Evolutionary conservation across 1,140 invertebrate species (phyloP).

Genomic region (Drosophila pachea): DNA sequence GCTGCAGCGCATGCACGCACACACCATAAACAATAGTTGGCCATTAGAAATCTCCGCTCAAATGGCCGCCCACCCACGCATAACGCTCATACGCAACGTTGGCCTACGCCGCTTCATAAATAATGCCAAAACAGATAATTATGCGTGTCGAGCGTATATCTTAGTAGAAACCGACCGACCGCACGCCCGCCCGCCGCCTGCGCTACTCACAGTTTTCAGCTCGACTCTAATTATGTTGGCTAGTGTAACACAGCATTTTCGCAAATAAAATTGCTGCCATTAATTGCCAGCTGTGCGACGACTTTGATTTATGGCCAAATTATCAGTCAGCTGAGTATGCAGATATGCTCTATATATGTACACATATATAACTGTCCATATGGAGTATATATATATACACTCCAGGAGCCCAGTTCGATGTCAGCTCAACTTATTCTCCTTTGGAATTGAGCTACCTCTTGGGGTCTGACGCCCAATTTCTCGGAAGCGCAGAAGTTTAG

Average conservation of each 20-base stretch:
- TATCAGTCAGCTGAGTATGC: not conserved
- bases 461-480: too few relatives aligned
- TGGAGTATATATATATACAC: too few relatives aligned
- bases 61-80: slow-evolving; percentile 70
- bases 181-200: too few relatives aligned
- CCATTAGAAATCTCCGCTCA: slow-evolving; percentile 66
- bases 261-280: slow-evolving; percentile 56
- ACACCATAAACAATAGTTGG: slow-evolving; percentile 18
- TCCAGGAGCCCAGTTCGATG: too few relatives aligned
- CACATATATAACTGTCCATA: too few relatives aligned
- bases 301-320: slow-evolving; percentile 57
- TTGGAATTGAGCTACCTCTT: too few relatives aligned
- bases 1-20: not conserved
- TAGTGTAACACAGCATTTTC: slow-evolving; percentile 19
- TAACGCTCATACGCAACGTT: slow-evolving; percentile 68
- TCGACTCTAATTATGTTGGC: slow-evolving; percentile 49
- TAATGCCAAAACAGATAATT: slow-evolving; percentile 70
- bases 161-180: too few relatives aligned
- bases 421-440: too few relatives aligned
- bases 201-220: not conserved
- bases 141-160: slow-evolving; percentile 57
- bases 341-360: not conserved
- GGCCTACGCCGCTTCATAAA: slow-evolving; percentile 58
- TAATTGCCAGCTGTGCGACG: slow-evolving; percentile 48
- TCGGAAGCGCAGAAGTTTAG: too few relatives aligned